Conservation (phyloP, 2,797 vertebrate species). For the Orientallactaga sibirica region DNA sequence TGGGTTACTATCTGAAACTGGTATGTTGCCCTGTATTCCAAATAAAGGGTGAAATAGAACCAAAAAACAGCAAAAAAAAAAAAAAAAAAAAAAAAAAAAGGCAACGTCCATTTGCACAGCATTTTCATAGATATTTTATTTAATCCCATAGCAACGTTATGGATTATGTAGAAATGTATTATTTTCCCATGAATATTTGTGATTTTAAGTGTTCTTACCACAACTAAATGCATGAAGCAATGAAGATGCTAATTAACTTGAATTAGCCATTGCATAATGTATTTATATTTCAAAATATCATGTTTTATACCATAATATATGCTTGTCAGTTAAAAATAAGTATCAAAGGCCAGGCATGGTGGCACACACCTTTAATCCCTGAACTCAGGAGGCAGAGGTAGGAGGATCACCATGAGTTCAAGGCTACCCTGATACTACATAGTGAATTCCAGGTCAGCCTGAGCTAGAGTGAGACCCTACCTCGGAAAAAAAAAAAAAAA, state of each 20-base stretch:
- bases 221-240: slow-evolving; percentile 14
- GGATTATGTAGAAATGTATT: slow-evolving; percentile 24
- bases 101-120: slow-evolving; percentile 69
- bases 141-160: slow-evolving; percentile 53
- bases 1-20: too few relatives aligned
- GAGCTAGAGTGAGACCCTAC: too few relatives aligned
- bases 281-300: slow-evolving; percentile 32
- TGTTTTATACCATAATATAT: background rate
- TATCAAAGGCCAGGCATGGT: background rate
- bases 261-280: slow-evolving; percentile 18
- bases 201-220: slow-evolving; percentile 45
- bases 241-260: slow-evolving; percentile 14
- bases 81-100: slow-evolving; percentile 39
- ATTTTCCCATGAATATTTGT: slow-evolving; percentile 47
- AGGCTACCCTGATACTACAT: too few relatives aligned
- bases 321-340: background rate
- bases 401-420: too few relatives aligned
- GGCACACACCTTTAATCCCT: too few relatives aligned
- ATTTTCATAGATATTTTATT: slow-evolving; percentile 69
- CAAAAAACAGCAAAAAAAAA: too few relatives aligned
- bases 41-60: too few relatives aligned
- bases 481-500: too few relatives aligned
- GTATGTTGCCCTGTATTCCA: too few relatives aligned
- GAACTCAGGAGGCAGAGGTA: too few relatives aligned
- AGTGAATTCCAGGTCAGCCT: too few relatives aligned